Base-by-base conservation (phyloP, 2,797 vertebrate species). In the Sparus aurata region DNA sequence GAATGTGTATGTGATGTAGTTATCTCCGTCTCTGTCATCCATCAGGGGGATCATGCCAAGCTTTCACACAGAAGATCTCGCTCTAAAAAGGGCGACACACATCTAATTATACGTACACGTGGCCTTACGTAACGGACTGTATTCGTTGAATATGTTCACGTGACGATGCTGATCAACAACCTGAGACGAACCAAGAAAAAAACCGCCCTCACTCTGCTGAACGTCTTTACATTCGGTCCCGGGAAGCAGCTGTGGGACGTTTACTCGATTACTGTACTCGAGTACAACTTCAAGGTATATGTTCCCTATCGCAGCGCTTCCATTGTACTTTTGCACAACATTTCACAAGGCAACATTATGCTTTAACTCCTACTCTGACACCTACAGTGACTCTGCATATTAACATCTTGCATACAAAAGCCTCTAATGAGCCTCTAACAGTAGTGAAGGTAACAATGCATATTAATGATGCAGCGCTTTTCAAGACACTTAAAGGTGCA, bases 1-100 rank as follows among this genome's bases (percentile, higher is more conserved):
- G 69, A 68, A 70, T 20, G 5, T 59, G 75, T 17, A 30, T 5
- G 11, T 30, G 55, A 67, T 23, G 69, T 62, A 80, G 54, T 79
- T 75, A 67, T 75, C 68, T 65, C 75, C 71, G 65, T 77, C 69
- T 47, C 83, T 30, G 38, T 73, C 49, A 73, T 76, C 57, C 72
- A 65, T 84, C 75, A 66, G 52, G 52, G 52, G 62, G 55, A 74
- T 52, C 50, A 75, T 17, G 12, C 18, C 13, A 74, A 79, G 66
- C 76, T 58, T 75, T 71, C 66, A 69, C 43, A 75, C 25, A 50
- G 50, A 60, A 57, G 41, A 53, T 61, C 55, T 72, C 49, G 27
- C 66, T 65, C 49, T 34, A 66, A 73, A 73, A 22, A 55, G 12
- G 18, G 77, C 71, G 53, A 47, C 20, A 49, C 67, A 59, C 60